Base-by-base conservation (phyloP, 2,888 invertebrate genomes). In the Lycaena phlaeas region DNA sequence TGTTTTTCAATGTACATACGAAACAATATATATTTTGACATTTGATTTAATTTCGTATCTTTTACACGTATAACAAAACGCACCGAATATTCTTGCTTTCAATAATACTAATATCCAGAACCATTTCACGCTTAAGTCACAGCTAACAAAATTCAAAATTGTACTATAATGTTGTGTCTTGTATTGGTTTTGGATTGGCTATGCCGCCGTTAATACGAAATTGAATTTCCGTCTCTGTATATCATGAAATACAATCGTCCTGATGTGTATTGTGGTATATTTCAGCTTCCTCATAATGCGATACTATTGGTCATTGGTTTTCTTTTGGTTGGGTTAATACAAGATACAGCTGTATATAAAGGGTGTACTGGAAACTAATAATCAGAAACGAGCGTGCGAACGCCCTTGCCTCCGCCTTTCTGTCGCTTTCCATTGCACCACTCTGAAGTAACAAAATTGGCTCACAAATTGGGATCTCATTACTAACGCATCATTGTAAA, bases 311-410 rank as follows among this genome's bases (percentile, higher is more conserved):
- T 81, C 76, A 74, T 81, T 84, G 81, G 79, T 82, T 79, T 77
- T 81, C 81, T 82, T 82, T 82, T 72, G 81, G 81, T 84, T 84
- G 81, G 82, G 82, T 82, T 82, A 82, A 84, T 84, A 82, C 84
- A 84, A 84, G 84, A 84, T 84, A 84, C 84, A 84, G 78, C 81
- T 82, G 77, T 78, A 67, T 62, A 71, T 68, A 70, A 68, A 71
- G 67, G 77, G 82, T 84, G 82, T 79, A 78, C 65, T 81, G 82
- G 82, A 82, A 84, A 81, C 74, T 79, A 77, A n/a, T n/a, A n/a
- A 78, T 79, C 72, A 74, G 76, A 76, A 64, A 53, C 61, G 72
- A 68, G 70, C 40, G 40, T 36, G 25, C 26, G 40, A 27, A 25
- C 31, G 40, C 62, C 66, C 66, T 62, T 72, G 69, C 69, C 67